Conservation (phyloP, 2,888 invertebrate genomes). For the Parnassius glacialis region DNA sequence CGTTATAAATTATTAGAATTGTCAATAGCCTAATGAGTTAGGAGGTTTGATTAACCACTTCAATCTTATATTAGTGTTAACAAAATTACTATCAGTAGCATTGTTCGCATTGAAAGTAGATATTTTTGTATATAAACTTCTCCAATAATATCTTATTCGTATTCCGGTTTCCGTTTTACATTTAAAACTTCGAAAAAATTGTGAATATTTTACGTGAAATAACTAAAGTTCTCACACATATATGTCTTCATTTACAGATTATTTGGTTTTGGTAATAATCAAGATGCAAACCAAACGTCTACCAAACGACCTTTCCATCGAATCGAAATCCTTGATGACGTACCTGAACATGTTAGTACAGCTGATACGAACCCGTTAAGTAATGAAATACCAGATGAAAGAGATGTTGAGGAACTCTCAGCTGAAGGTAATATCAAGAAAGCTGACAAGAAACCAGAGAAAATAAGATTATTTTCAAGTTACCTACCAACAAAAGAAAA, state of each 20-base stretch:
- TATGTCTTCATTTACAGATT: constrained; percentile 48
- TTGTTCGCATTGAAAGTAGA: too few species aligned
- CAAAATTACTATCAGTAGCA: too few species aligned
- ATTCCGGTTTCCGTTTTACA: too few species aligned
- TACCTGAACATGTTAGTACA: constrained; percentile 39
- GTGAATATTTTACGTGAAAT: too few species aligned
- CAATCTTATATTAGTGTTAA: too few species aligned
- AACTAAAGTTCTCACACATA: not conserved
- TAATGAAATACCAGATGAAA: constrained; percentile 49
- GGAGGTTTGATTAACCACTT: too few species aligned
- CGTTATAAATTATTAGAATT: too few species aligned
- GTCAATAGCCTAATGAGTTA: too few species aligned
- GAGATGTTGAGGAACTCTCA: constrained; percentile 66
- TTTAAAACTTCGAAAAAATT: too few species aligned
- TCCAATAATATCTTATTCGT: too few species aligned
- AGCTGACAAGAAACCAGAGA: constrained; percentile 63
- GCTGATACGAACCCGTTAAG: constrained; percentile 43
- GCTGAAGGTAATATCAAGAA: constrained; percentile 46
- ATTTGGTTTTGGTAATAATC: constrained; percentile 50
- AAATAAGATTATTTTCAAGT: constrained; percentile 55
- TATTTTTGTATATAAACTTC: too few species aligned
- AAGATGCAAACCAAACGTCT: constrained; percentile 36
- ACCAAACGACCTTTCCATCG: constrained; percentile 46
- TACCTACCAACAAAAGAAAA: constrained; percentile 47
- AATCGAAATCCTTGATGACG: constrained; percentile 53